Evolutionary conservation across 2,888 invertebrate genomes (phyloP).

Genomic region (Pogonocherus hispidulus): DNA sequence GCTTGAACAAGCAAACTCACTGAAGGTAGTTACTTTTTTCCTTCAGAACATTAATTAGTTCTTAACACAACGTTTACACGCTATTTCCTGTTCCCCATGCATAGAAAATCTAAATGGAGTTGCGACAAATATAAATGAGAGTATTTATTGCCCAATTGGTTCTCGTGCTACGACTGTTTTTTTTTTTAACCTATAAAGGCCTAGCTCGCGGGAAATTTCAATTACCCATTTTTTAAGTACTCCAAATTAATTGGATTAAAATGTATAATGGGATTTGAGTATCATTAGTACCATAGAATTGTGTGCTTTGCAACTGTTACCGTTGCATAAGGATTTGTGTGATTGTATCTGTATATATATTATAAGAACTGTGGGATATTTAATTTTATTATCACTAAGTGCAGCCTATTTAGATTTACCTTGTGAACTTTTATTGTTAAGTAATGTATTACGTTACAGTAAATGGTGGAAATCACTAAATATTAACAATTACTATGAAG

Average conservation of each 20-base stretch:
- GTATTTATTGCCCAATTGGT: neutral
- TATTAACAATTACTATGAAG: too few species aligned
- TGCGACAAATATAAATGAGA: conserved; percentile 16
- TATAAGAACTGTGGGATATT: neutral
- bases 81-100: neutral
- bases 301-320: neutral
- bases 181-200: neutral
- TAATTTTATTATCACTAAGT: neutral
- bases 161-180: conserved; percentile 3
- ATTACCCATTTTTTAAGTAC: neutral
- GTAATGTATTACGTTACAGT: too few species aligned
- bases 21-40: neutral
- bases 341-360: neutral
- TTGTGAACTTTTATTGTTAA: too few species aligned
- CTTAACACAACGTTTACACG: conserved; percentile 10
- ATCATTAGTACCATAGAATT: neutral
- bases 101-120: neutral
- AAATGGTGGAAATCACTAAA: too few species aligned
- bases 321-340: neutral
- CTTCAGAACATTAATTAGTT: neutral
- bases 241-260: neutral
- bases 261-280: neutral
- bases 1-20: neutral
- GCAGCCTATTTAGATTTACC: too few species aligned
- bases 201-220: conserved; percentile 11